Conservation (phyloP, 1,140 invertebrate genomes). For the Solenopsis invicta region DNA sequence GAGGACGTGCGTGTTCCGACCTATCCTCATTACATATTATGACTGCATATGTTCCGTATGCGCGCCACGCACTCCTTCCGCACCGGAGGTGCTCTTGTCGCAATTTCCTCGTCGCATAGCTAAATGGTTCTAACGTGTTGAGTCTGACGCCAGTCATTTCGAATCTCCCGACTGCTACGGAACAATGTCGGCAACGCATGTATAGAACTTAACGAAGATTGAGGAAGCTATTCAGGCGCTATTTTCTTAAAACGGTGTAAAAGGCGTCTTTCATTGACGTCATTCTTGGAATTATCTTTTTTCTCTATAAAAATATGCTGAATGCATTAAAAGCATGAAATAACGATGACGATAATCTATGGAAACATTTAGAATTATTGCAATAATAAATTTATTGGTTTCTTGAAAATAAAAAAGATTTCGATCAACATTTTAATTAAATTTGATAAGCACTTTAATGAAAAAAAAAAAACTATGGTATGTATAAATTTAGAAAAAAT, state of each 20-base stretch:
- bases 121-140: slow-evolving; percentile 34
- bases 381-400: neutral
- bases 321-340: neutral
- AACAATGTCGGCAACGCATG: slow-evolving; percentile 15
- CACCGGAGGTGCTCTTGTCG: slow-evolving; percentile 16
- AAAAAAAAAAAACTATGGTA: neutral
- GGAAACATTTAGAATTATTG: no score
- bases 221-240: neutral
- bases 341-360: neutral
- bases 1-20: slow-evolving; percentile 22
- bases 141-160: slow-evolving; percentile 31
- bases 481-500: neutral
- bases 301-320: neutral
- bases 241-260: neutral
- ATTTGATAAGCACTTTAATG: neutral
- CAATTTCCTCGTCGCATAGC: slow-evolving; percentile 35
- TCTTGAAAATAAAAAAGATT: neutral
- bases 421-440: neutral
- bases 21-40: slow-evolving; percentile 36
- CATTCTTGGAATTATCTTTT: neutral
- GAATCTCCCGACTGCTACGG: neutral
- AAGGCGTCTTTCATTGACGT: neutral
- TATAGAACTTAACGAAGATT: slow-evolving; percentile 19
- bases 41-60: slow-evolving; percentile 24
- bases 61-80: neutral